phyloP scores from a whole-genome alignment of 2,113 vertebrate species.

The Perca fluviatilis region DNA sequence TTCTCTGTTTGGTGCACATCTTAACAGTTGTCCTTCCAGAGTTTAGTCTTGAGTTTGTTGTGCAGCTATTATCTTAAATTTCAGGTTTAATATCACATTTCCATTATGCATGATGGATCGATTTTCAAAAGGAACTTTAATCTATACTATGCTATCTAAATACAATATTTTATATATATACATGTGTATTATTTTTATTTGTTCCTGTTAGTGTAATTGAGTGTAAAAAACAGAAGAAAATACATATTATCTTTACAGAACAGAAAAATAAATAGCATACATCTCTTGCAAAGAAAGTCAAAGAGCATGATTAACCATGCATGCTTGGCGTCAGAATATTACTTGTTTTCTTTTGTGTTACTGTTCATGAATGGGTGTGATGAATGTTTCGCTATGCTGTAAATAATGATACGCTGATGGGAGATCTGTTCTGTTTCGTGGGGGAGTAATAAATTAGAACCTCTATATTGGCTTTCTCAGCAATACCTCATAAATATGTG shows the following conservation, averaged over 20 bases:
- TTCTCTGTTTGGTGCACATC: background rate
- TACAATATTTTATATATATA: too few relatives aligned
- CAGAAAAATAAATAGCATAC: background rate
- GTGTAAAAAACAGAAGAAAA: background rate
- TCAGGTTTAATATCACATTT: background rate
- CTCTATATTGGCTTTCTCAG: conserved; percentile 27
- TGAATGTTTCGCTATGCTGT: conserved; percentile 6
- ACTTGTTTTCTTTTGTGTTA: background rate
- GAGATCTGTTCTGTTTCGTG: conserved; percentile 44
- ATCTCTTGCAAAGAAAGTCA: conserved; percentile 14
- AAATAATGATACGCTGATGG: conserved; percentile 41
- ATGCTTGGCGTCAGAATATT: background rate
- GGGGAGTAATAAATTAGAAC: conserved; percentile 26
- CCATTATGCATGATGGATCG: conserved; percentile 1
- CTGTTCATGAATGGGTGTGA: background rate
- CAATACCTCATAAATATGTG: conserved; percentile 31
- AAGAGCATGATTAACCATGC: background rate
- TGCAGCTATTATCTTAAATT: background rate
- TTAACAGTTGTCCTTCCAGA: background rate
- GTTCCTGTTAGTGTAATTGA: background rate
- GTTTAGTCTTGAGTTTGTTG: background rate
- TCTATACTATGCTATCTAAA: too few relatives aligned
- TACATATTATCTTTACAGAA: conserved; percentile 4
- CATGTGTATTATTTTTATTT: background rate
- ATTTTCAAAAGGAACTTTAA: background rate